A percentile compares a stretch with the other conserved stretches of the same genome.
These are phyloP conservation scores for Chorisops tibialis DNA, from an alignment of 2,888 invertebrate species.

Conservation along the genomic window DNA sequence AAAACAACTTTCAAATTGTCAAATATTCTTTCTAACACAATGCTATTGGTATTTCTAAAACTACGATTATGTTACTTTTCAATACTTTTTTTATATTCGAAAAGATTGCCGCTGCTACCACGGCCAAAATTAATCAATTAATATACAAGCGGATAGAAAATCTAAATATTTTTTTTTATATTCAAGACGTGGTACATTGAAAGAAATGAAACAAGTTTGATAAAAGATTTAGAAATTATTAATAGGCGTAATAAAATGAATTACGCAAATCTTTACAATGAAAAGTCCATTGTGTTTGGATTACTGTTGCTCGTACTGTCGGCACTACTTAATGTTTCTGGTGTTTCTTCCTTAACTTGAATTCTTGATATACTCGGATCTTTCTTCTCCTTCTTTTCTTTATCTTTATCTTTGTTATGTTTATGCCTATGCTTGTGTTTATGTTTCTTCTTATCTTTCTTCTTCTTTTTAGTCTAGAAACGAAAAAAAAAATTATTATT, in stretches of 20 bases:
- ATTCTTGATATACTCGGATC: constrained; percentile 48
- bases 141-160: no score
- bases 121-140: no score
- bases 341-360: constrained; percentile 48
- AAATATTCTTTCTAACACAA: no score
- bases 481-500: constrained; percentile 23
- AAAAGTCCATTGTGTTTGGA: constrained; percentile 39
- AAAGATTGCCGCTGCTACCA: no score
- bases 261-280: background rate
- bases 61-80: no score
- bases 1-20: no score
- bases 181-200: background rate
- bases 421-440: constrained; percentile 92
- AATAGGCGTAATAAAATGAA: background rate
- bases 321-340: constrained; percentile 51
- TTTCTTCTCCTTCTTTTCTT: constrained; percentile 53
- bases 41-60: no score
- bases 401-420: constrained; percentile 64
- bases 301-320: constrained; percentile 52
- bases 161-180: background rate
- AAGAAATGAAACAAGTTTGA: background rate
- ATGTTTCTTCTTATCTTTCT: constrained; percentile 76
- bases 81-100: no score
- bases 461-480: constrained; percentile 64
- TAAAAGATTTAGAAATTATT: background rate